phyloP scores from a whole-genome alignment of 2,888 invertebrate species.

The Stenichneumon culpator region DNA sequence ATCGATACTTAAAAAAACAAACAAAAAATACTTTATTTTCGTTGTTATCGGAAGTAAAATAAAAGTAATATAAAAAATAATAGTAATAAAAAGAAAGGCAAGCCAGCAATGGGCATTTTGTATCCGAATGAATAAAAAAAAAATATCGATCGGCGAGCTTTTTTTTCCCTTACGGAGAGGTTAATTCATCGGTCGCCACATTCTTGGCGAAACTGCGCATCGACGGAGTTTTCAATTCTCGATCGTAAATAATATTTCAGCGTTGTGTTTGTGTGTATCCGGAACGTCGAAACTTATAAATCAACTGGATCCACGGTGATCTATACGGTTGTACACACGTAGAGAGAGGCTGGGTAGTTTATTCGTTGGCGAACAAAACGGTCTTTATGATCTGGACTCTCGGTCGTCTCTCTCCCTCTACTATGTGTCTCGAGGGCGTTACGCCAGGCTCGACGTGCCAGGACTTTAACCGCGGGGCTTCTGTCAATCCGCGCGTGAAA shows the following conservation, averaged over 20 bases:
- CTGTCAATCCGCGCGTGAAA: slow-evolving; percentile 71
- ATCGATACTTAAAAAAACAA: slow-evolving; percentile 5
- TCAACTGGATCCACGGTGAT: slow-evolving; percentile 68
- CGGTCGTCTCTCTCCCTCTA: slow-evolving; percentile 47
- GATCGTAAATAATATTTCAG: slow-evolving; percentile 65
- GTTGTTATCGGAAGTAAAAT: slow-evolving; percentile 2
- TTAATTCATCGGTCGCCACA: slow-evolving; percentile 3
- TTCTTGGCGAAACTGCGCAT: slow-evolving; percentile 57
- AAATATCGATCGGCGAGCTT: not conserved
- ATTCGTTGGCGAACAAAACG: slow-evolving; percentile 73
- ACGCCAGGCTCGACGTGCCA: slow-evolving; percentile 63
- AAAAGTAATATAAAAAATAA: not conserved
- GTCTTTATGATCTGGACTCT: slow-evolving; percentile 72
- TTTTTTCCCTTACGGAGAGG: not conserved
- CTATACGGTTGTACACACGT: slow-evolving; percentile 51
- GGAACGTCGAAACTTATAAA: slow-evolving; percentile 67
- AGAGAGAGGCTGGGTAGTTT: slow-evolving; percentile 68
- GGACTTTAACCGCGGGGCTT: slow-evolving; percentile 69
- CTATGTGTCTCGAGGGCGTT: slow-evolving; percentile 70
- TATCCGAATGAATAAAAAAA: not conserved
- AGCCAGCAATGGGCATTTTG: not conserved
- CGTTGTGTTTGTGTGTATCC: slow-evolving; percentile 51
- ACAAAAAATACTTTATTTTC: not conserved
- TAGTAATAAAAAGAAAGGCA: not conserved
- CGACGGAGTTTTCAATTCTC: slow-evolving; percentile 67